phyloP scores from a whole-genome alignment of 2,888 invertebrate species.

The Trissolcus japonicus region DNA sequence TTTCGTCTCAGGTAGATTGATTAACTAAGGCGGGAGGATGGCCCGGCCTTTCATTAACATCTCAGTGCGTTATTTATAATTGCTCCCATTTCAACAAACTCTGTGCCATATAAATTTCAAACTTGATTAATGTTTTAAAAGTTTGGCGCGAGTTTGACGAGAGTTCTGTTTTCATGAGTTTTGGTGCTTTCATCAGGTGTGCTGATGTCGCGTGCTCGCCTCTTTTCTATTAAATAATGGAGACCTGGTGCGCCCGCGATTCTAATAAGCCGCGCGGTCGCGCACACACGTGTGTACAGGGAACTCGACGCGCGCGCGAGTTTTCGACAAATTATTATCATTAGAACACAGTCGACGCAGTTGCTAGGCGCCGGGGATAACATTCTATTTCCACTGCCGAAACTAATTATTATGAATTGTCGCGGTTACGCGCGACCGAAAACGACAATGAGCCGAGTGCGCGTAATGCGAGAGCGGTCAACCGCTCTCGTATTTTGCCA shows the following conservation, averaged over 20 bases:
- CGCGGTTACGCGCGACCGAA: constrained; percentile 56
- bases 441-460: constrained; percentile 56
- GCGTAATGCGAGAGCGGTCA: constrained; percentile 47
- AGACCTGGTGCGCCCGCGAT: constrained; percentile 32
- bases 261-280: constrained; percentile 25
- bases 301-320: constrained; percentile 5
- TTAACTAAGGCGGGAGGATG: too few relatives aligned
- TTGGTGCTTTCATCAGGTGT: constrained; percentile 25
- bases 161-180: constrained; percentile 35
- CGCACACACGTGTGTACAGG: not conserved
- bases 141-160: not conserved
- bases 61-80: constrained; percentile 20
- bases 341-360: constrained; percentile 34
- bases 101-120: not conserved
- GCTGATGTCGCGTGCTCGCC: too few relatives aligned
- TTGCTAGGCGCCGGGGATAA: constrained; percentile 15
- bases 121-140: too few relatives aligned
- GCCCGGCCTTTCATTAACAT: too few relatives aligned
- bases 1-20: too few relatives aligned
- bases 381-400: constrained; percentile 65
- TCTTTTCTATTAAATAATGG: constrained; percentile 37
- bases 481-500: constrained; percentile 52
- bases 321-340: constrained; percentile 51
- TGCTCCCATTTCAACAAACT: constrained; percentile 24
- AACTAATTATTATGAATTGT: constrained; percentile 70